phyloP scores from a whole-genome alignment of 2,888 invertebrate genomes.

The Dynastes grantii region DNA sequence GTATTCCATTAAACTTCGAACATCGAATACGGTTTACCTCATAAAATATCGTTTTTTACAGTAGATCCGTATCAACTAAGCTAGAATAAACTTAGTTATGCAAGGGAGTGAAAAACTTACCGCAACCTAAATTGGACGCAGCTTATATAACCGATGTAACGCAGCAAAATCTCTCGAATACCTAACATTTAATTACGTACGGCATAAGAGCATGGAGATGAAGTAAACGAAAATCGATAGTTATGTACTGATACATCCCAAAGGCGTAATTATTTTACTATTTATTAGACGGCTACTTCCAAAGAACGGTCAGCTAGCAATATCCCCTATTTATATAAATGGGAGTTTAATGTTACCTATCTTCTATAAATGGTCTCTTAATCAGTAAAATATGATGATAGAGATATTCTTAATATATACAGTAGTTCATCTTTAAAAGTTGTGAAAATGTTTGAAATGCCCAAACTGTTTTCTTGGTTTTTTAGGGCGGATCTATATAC shows the following conservation, averaged over 20 bases:
- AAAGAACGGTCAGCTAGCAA: conserved; percentile 24
- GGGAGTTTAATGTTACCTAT: conserved; percentile 21
- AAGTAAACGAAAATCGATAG: conserved; percentile 37
- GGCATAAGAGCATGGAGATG: conserved; percentile 1
- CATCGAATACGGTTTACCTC: no score
- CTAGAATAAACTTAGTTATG: neutral
- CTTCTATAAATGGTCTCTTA: conserved; percentile 1
- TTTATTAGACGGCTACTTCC: conserved; percentile 19
- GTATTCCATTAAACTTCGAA: no score
- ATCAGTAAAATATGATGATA: conserved; percentile 1
- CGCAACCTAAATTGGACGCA: conserved; percentile 10
- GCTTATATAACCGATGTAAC: neutral
- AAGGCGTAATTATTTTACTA: conserved; percentile 36
- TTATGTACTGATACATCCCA: conserved; percentile 30
- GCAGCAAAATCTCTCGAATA: neutral
- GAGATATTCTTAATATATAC: neutral
- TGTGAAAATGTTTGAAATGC: no score
- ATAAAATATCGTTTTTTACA: neutral
- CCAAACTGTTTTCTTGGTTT: no score
- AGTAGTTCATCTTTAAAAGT: no score
- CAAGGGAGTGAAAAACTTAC: neutral
- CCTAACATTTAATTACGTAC: conserved; percentile 24
- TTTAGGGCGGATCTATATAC: no score
- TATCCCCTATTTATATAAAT: conserved; percentile 20
- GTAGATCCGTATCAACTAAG: neutral